phyloP scores from a whole-genome alignment of 2,888 invertebrate genomes.

The Ceratothoa steindachneri region DNA sequence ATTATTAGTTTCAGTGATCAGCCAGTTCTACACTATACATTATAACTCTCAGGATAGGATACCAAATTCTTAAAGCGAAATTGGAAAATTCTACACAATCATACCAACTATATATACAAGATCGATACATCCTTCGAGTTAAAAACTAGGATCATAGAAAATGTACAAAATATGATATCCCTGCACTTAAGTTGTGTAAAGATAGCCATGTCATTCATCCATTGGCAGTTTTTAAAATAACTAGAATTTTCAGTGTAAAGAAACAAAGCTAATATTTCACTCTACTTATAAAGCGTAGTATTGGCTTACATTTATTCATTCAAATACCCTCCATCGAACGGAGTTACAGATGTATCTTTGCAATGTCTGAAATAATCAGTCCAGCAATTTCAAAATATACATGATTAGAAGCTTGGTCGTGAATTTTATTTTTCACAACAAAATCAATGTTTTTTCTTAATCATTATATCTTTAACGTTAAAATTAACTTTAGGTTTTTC shows the following conservation, averaged over 20 bases:
- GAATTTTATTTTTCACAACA: neutral
- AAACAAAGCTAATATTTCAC: neutral
- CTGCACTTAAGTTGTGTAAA: neutral
- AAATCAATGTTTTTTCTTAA: conserved; percentile 59
- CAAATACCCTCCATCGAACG: neutral
- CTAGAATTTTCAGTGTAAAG: neutral
- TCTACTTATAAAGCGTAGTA: conserved; percentile 11
- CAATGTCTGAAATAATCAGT: neutral
- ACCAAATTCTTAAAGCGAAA: too few species aligned
- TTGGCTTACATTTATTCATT: neutral
- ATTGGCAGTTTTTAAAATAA: neutral
- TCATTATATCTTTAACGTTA: conserved; percentile 72
- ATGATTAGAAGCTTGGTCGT: neutral
- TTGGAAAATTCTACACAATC: too few species aligned
- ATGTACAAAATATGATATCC: neutral
- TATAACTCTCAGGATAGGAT: too few species aligned
- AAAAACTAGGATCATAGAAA: neutral
- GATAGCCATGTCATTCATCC: neutral
- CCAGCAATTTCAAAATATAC: neutral
- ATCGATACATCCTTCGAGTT: neutral
- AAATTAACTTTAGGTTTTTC: conserved; percentile 68
- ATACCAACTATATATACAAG: neutral
- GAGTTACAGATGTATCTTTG: neutral
- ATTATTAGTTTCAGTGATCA: too few species aligned
- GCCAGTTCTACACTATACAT: too few species aligned